Evolutionary conservation across 2,797 vertebrate genomes (phyloP).

Genomic region (Phalanger gymnotis): DNA sequence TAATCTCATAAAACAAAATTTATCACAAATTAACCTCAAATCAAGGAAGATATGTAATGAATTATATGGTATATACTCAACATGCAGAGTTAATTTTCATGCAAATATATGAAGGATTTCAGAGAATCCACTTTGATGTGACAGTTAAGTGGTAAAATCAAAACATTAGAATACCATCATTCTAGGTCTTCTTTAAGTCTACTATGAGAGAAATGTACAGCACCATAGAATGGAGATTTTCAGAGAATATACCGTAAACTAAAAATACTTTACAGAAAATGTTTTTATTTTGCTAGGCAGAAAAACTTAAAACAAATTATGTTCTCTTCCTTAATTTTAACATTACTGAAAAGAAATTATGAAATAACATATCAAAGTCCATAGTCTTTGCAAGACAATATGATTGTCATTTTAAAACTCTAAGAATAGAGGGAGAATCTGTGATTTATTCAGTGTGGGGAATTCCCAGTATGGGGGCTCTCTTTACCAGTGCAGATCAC

Average conservation of each 20-base stretch:
- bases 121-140: neutral
- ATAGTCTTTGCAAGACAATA: neutral
- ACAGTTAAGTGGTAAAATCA: neutral
- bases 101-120: neutral
- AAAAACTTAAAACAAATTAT: neutral
- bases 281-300: neutral
- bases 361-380: neutral
- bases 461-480: neutral
- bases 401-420: neutral
- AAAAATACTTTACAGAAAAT: neutral
- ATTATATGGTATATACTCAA: neutral
- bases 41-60: neutral
- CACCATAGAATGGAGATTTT: neutral
- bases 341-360: neutral
- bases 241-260: neutral
- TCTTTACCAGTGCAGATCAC: neutral
- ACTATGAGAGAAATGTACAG: no score
- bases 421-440: neutral
- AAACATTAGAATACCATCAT: neutral
- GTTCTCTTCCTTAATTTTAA: neutral
- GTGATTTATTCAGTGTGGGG: neutral
- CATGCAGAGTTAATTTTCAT: neutral
- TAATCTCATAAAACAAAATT: constrained; percentile 34
- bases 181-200: neutral
- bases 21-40: constrained; percentile 22